phyloP scores from a whole-genome alignment of 2,113 vertebrate genomes.

The Oriolus oriolus region DNA sequence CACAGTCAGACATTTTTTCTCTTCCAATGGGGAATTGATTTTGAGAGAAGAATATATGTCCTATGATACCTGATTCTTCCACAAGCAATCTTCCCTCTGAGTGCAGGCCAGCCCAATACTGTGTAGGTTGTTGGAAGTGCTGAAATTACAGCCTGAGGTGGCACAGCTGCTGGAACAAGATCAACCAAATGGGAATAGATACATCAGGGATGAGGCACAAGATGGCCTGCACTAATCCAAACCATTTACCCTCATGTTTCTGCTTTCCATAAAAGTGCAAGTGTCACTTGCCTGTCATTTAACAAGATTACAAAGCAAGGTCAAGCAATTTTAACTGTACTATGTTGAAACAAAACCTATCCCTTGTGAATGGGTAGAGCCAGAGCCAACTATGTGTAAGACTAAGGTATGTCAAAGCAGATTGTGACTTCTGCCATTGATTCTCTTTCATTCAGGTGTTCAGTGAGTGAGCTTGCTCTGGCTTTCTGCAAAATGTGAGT shows the following conservation, averaged over 20 bases:
- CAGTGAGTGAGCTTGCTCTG: not conserved
- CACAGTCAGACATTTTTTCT: not conserved
- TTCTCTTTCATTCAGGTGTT: not conserved
- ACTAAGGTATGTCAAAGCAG: not conserved
- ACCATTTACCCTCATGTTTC: not conserved
- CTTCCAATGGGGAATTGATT: not conserved
- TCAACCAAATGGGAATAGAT: not conserved
- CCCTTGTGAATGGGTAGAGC: not conserved
- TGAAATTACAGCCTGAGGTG: slow-evolving; percentile 17
- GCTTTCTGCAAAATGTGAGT: not conserved
- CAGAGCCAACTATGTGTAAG: not conserved
- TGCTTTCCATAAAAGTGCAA: not conserved
- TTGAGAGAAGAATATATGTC: not conserved
- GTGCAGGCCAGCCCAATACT: not conserved
- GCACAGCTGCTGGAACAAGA: not conserved
- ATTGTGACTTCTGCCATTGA: not conserved
- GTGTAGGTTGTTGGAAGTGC: not conserved
- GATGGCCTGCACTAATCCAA: not conserved
- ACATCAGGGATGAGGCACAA: not conserved
- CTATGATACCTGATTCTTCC: not conserved
- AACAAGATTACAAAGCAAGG: slow-evolving; percentile 8
- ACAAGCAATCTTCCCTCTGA: not conserved
- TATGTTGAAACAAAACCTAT: slow-evolving; percentile 14
- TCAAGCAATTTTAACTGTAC: not conserved
- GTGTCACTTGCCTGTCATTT: slow-evolving; percentile 15